Base-by-base conservation (phyloP, 2,888 invertebrate genomes). In the Lasioglossum lativentre region DNA sequence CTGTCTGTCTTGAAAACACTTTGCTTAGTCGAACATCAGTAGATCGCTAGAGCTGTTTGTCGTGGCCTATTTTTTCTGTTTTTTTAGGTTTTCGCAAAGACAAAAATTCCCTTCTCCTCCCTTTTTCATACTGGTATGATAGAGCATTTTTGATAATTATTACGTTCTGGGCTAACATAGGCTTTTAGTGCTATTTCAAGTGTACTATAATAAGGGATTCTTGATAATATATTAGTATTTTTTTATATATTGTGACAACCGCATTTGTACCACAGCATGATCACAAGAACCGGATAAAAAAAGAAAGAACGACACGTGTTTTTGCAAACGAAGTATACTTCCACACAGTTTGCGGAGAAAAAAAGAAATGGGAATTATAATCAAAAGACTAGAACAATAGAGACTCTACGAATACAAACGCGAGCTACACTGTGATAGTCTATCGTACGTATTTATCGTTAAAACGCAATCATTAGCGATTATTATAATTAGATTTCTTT, bases 361-460 rank as follows among this genome's bases (percentile, higher is more conserved):
- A 27, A 63, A 63, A 30, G 30, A 75, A 75, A 77, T 59, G 34
- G 47, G 71, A 68, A 73, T 84, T 30, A 81, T 87, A 87, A 87
- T 86, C 86, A 87, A 87, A 87, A 77, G 30, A 70, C 82, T 83
- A 80, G 78, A 83, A 84, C 84, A 84, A 87, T 79, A 86, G 82
- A 79, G 73, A 87, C 79, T 76, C 80, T 86, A 84, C 70, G 63
- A 73, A 84, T 84, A 80, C 68, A 82, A 88, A 82, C 84, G 77
- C 81, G 88, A 88, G 83, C 88, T 88, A 83, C 88, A 88, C 88
- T 88, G 88, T 88, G 88, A 88, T 88, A 88, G 88, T 88, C 86
- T 78, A 82, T 82, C 83, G 78, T 83, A 83, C 68, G 63, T 88
- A 82, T 80, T 83, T 88, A 82, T 82, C 78, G 81, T 88, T 84